A percentile compares a stretch with the other conserved stretches of the same genome.
These are phyloP conservation scores for Vollenhovia emeryi DNA, from an alignment of 1,140 invertebrate species.

Conservation along the genomic window DNA sequence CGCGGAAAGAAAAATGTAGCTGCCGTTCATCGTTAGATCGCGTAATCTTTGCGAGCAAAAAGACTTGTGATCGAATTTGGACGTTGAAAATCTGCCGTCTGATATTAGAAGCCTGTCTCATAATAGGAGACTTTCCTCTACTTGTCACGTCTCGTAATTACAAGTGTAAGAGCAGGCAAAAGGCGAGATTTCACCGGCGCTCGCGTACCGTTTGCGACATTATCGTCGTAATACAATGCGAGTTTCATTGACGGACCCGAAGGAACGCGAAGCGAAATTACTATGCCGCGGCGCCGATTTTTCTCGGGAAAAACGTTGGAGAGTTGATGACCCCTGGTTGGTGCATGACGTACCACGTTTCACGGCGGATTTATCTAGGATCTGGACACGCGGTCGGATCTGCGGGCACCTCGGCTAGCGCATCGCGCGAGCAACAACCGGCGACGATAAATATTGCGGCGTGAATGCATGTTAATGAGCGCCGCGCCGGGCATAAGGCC, in stretches of 20 bases:
- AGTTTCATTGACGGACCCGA: neutral
- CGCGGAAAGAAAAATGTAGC: too few relatives aligned
- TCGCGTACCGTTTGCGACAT: neutral
- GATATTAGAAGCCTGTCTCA: too few relatives aligned
- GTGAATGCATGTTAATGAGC: slow-evolving; percentile 84
- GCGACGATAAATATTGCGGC: slow-evolving; percentile 81
- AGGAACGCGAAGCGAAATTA: neutral
- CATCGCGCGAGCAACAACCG: slow-evolving; percentile 60
- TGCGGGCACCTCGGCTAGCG: slow-evolving; percentile 50
- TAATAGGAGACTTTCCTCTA: too few relatives aligned
- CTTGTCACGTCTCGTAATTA: neutral
- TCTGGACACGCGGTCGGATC: slow-evolving; percentile 76
- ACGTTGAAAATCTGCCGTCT: too few relatives aligned
- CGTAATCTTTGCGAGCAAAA: too few relatives aligned
- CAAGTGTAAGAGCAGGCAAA: neutral
- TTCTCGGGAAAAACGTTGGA: neutral
- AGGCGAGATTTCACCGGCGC: neutral
- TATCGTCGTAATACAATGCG: neutral
- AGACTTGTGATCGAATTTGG: too few relatives aligned
- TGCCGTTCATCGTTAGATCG: too few relatives aligned
- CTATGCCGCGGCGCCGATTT: neutral
- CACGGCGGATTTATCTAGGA: slow-evolving; percentile 74
- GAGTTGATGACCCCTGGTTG: slow-evolving; percentile 15
- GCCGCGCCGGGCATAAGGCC: slow-evolving; percentile 36
- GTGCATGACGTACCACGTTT: slow-evolving; percentile 61